These are phyloP conservation scores for Dasypogon diadema DNA, from an alignment of 2,888 invertebrate species.

Conservation along the genomic window DNA sequence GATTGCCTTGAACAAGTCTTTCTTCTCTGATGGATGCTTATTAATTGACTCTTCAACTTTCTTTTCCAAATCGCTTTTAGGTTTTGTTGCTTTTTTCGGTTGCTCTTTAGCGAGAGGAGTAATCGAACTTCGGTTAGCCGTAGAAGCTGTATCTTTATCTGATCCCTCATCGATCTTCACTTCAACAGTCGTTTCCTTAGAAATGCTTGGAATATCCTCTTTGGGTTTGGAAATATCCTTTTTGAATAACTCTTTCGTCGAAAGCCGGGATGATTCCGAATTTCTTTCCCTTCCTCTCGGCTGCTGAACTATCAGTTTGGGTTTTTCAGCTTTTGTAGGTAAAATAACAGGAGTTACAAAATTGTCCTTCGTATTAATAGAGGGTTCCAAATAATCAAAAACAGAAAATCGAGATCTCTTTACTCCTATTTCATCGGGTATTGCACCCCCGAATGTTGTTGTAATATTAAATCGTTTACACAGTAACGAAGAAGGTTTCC, in stretches of 20 bases:
- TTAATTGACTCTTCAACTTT: slow-evolving; percentile 62
- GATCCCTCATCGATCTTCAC: neutral
- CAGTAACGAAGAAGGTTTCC: slow-evolving; percentile 87
- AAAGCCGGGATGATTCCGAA: neutral
- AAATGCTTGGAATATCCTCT: neutral
- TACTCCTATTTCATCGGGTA: slow-evolving; percentile 68
- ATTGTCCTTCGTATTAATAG: slow-evolving; percentile 72
- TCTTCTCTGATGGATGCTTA: slow-evolving; percentile 72
- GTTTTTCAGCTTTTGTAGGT: slow-evolving; percentile 62
- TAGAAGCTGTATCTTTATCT: neutral
- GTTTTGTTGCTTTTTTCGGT: slow-evolving; percentile 39
- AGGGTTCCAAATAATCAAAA: slow-evolving; percentile 80
- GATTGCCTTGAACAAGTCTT: slow-evolving; percentile 90
- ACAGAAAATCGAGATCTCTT: slow-evolving; percentile 79
- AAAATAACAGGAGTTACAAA: slow-evolving; percentile 69
- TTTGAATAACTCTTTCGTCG: slow-evolving; percentile 53
- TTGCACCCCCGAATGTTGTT: slow-evolving; percentile 77
- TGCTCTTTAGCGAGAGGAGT: neutral
- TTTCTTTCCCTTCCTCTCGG: neutral
- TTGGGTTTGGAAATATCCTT: neutral
- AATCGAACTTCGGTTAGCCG: neutral
- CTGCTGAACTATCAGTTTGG: slow-evolving; percentile 41
- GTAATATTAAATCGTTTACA: slow-evolving; percentile 96
- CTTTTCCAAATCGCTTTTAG: slow-evolving; percentile 63
- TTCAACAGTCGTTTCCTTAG: neutral